A percentile compares a stretch with the other conserved stretches of the same genome.
phyloP scores from a whole-genome alignment of 2,797 vertebrate species.

The Muscicapa comitata region DNA sequence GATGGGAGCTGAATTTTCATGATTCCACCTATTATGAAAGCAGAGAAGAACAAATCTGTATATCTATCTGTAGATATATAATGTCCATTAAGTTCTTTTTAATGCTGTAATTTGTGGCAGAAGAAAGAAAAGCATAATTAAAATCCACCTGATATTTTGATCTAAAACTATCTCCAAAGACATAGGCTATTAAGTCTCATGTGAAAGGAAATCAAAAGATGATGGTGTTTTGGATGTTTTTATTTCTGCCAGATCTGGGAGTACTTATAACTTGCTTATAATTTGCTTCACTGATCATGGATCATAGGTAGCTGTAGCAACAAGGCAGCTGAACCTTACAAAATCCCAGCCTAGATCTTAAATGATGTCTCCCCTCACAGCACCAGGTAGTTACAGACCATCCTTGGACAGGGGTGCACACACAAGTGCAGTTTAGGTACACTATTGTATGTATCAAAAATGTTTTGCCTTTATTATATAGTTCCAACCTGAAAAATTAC shows the following conservation, averaged over 20 bases:
- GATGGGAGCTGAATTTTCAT: background rate
- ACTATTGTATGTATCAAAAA: background rate
- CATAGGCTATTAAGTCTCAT: background rate
- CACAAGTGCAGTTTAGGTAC: rapidly evolving
- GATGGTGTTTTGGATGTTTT: background rate
- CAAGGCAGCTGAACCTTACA: background rate
- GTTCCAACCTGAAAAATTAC: background rate
- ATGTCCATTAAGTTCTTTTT: background rate
- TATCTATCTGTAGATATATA: background rate
- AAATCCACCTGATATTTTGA: background rate
- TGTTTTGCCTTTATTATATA: background rate
- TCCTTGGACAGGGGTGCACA: background rate
- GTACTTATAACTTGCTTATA: background rate
- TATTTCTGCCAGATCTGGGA: slow-evolving; percentile 13
- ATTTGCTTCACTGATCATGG: background rate
- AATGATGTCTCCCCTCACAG: background rate
- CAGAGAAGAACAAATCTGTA: background rate
- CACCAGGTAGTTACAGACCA: background rate
- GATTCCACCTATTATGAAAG: background rate
- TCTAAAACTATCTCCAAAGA: background rate
- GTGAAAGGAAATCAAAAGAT: slow-evolving; percentile 7
- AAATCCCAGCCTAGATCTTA: background rate
- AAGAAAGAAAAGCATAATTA: background rate
- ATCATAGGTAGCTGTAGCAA: background rate
- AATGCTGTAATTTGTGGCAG: background rate